phyloP scores from a whole-genome alignment of 2,888 invertebrate species.

The Pandemis heparana region DNA sequence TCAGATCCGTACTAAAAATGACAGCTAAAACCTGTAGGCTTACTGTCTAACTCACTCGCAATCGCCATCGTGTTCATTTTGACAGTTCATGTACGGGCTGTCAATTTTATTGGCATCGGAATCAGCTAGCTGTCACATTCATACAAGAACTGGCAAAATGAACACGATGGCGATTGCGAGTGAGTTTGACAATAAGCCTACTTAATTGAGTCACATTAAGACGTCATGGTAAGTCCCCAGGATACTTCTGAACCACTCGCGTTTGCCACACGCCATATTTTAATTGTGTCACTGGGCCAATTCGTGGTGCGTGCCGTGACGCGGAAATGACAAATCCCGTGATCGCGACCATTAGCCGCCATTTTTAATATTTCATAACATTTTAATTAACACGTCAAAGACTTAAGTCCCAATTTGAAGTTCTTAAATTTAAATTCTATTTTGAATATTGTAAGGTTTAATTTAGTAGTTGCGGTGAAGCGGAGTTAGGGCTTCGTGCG shows the following conservation, averaged over 20 bases:
- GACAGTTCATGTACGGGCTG: too few species aligned
- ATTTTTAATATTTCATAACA: slow-evolving; percentile 7
- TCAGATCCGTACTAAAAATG: too few species aligned
- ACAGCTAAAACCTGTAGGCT: too few species aligned
- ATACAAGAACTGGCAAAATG: fast-evolving
- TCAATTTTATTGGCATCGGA: too few species aligned
- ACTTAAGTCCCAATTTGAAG: background rate
- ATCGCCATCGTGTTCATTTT: too few species aligned
- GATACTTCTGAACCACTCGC: background rate
- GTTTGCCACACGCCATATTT: background rate
- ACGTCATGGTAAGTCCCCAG: too few species aligned
- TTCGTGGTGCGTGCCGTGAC: slow-evolving; percentile 2
- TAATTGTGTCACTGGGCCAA: slow-evolving; percentile 9
- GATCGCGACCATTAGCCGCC: background rate
- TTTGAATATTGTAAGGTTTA: background rate
- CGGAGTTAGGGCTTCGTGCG: background rate
- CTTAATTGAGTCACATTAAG: too few species aligned
- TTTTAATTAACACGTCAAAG: background rate
- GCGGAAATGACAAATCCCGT: slow-evolving; percentile 20
- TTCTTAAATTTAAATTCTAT: background rate
- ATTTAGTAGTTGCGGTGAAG: background rate
- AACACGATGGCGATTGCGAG: fast-evolving
- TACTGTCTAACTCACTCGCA: too few species aligned
- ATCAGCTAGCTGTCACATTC: too few species aligned
- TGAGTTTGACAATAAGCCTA: too few species aligned